Percentiles rank a stretch among this genome's conserved stretches.
phyloP scores from a whole-genome alignment of 2,113 vertebrate species.

The Notothenia coriiceps region DNA sequence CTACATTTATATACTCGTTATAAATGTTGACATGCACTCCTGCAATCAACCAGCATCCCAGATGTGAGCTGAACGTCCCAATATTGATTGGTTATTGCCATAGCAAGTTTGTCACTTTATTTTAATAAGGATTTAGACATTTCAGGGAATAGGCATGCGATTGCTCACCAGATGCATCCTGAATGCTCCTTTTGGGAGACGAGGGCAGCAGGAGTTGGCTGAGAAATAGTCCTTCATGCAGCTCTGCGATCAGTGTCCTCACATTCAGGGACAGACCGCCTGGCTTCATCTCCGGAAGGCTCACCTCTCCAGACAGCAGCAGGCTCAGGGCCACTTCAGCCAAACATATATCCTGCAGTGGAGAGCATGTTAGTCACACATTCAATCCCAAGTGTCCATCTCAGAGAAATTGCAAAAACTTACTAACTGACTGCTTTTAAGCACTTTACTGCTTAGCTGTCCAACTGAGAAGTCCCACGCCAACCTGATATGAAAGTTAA shows the following conservation, averaged over 20 bases:
- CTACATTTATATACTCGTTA: background rate
- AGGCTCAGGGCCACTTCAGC: slow-evolving; percentile 92
- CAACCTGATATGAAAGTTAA: slow-evolving; percentile 80
- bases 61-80: background rate
- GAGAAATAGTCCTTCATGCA: slow-evolving; percentile 94
- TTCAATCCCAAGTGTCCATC: background rate
- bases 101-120: background rate
- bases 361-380: background rate
- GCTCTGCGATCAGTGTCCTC: slow-evolving; percentile 89
- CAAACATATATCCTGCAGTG: slow-evolving; percentile 90
- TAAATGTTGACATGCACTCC: background rate
- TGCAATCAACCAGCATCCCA: background rate
- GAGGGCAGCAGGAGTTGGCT: slow-evolving; percentile 83
- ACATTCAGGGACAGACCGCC: slow-evolving; percentile 83
- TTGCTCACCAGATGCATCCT: slow-evolving; percentile 58
- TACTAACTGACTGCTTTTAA: slow-evolving; percentile 95
- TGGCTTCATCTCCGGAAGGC: slow-evolving; percentile 84
- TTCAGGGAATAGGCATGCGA: background rate
- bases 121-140: background rate
- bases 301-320: slow-evolving; percentile 88
- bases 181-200: slow-evolving; percentile 7
- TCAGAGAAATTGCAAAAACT: slow-evolving; percentile 59
- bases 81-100: background rate
- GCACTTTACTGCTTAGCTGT: slow-evolving; percentile 95
- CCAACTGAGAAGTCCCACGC: slow-evolving; percentile 89